These are phyloP conservation scores for Nowickia ferox DNA, from an alignment of 2,888 invertebrate species.

Conservation along the genomic window DNA sequence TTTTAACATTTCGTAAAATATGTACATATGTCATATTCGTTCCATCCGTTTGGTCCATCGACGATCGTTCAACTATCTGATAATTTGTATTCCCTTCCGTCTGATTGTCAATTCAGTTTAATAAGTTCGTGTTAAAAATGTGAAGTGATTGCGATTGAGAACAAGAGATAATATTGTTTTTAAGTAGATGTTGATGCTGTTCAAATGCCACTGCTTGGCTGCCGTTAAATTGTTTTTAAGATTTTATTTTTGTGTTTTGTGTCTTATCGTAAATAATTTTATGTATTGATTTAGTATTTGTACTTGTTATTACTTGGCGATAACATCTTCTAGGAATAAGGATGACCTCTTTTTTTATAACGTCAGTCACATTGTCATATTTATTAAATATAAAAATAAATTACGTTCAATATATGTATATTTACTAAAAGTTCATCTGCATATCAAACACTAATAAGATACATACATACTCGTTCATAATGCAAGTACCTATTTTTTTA, in stretches of 20 bases:
- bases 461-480: no score
- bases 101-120: constrained; percentile 54
- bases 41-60: constrained; percentile 9
- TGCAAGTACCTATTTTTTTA: no score
- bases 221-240: constrained; percentile 76
- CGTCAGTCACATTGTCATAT: constrained; percentile 64
- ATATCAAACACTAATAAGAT: constrained; percentile 15
- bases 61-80: constrained; percentile 55
- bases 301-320: constrained; percentile 77
- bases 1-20: background rate
- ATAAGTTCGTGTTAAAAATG: constrained; percentile 66
- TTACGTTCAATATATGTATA: constrained; percentile 9
- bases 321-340: constrained; percentile 80
- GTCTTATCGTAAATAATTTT: constrained; percentile 81
- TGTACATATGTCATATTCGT: constrained; percentile 13
- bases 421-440: constrained; percentile 33
- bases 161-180: constrained; percentile 83
- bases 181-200: constrained; percentile 81
- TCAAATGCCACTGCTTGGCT: constrained; percentile 65
- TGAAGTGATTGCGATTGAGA: constrained; percentile 80
- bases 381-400: constrained; percentile 47
- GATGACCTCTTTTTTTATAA: constrained; percentile 79
- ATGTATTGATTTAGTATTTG: constrained; percentile 82
- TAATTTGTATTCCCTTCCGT: constrained; percentile 57
- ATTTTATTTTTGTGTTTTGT: constrained; percentile 76